Base-by-base conservation (phyloP, 2,113 vertebrate species). In the Coregonus clupeaformis region DNA sequence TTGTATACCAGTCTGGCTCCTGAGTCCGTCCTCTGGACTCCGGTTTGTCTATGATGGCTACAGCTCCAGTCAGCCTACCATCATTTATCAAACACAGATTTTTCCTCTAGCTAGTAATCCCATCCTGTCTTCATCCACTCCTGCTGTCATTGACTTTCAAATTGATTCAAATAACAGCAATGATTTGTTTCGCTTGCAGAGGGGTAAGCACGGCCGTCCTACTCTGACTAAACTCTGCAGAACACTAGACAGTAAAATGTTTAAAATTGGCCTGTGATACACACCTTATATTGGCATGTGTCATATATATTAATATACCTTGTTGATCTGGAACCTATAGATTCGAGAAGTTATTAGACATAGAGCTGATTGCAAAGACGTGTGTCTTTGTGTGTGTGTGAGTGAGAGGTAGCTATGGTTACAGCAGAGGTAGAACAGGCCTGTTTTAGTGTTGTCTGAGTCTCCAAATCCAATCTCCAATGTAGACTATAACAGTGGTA, bases 141-240 rank as follows among this genome's bases (percentile, higher is more conserved):
- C 13, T 42, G 67, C 47, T 68, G 67, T 68, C 22, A 12, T 68
- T 68, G 13, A 22, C 67, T 45, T 47, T 11, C 42, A 42, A 45
- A 25, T 68, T 6, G 42, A 68, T 68, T 47, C n/a, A 68, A 68
- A 67, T 67, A 67, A 67, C 65, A 36, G 29, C 65, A 3, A 3
- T 67, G 65, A 20, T 32, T n/a, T 60, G 57, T 60, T 67, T 7
- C 13, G 12, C 63, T 29, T 12, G 16, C 5, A 32, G 30, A 67
- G 65, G 30, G 65, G 65, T 18, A 20, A 36, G 30, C 30, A 9
- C 30, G 3, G 18, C 30, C 30, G 42, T 20, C 29, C 14, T 20
- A 1, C 16, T 16, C 64, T 18, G 6, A 32, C 64, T 36, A 1
- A 67, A 36, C 64, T 67, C 65, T 32, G 65, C 18, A 67, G 65